A percentile compares a stretch with the other conserved stretches of the same genome.
phyloP scores from a whole-genome alignment of 2,888 invertebrate genomes.

The Listrodromus nycthemerus region DNA sequence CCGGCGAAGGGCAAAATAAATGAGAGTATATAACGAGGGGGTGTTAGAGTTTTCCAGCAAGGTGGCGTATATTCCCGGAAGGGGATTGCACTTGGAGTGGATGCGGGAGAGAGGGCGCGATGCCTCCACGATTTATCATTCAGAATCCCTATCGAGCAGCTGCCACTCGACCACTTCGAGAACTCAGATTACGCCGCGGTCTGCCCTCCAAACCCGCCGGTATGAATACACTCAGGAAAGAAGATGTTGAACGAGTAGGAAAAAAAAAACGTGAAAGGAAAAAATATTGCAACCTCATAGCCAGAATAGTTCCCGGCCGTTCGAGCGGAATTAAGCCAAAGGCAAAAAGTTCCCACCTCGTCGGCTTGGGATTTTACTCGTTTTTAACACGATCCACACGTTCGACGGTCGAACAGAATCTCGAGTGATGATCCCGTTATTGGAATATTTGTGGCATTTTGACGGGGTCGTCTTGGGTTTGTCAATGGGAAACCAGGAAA shows the following conservation, averaged over 20 bases:
- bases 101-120: not conserved
- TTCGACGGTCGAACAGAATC: not conserved
- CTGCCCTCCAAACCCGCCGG: not conserved
- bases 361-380: not conserved
- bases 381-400: not conserved
- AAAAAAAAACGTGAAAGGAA: not conserved
- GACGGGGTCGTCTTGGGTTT: not conserved
- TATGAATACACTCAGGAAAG: not conserved
- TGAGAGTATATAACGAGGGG: not conserved
- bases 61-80: not conserved
- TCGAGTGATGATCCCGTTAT: not conserved
- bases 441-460: not conserved
- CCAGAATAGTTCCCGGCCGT: not conserved
- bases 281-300: not conserved
- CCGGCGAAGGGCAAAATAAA: not conserved
- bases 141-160: conserved; percentile 29
- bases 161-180: conserved; percentile 25
- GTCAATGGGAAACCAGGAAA: not conserved
- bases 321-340: conserved; percentile 25
- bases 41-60: conserved; percentile 5
- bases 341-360: conserved; percentile 6
- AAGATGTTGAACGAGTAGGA: not conserved
- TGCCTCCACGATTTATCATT: conserved; percentile 17
- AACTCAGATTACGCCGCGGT: conserved; percentile 32
- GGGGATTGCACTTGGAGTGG: conserved; percentile 11